Percentiles rank a stretch among this genome's conserved stretches.
These are phyloP conservation scores for Stenichneumon culpator DNA, from an alignment of 2,888 invertebrate genomes.

Conservation along the genomic window DNA sequence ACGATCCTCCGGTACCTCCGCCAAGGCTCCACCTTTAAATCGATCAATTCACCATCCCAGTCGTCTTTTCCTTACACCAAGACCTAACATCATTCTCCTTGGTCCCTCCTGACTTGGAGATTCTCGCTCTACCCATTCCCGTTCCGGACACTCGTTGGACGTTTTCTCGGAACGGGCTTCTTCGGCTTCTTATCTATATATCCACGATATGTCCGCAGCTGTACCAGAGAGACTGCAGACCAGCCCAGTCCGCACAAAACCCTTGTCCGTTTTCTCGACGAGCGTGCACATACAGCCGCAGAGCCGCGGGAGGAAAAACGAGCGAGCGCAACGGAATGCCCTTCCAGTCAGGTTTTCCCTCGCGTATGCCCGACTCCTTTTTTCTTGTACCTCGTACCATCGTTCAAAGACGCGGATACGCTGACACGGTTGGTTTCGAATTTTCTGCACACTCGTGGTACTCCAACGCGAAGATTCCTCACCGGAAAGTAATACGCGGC, in stretches of 20 bases:
- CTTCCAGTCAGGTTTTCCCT: conserved; percentile 26
- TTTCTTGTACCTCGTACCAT: conserved; percentile 49
- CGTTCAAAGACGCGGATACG: conserved; percentile 69
- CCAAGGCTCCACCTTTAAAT: conserved; percentile 41
- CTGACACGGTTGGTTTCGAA: conserved; percentile 71
- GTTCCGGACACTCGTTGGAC: conserved; percentile 33
- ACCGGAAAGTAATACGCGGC: conserved; percentile 51
- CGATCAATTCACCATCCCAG: conserved; percentile 45
- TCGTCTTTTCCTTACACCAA: background rate
- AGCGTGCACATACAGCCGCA: background rate
- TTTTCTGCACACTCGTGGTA: conserved; percentile 49
- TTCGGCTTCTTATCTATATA: background rate
- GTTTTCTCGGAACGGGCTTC: conserved; percentile 26
- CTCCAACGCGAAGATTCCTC: conserved; percentile 50
- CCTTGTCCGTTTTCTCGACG: conserved; percentile 54
- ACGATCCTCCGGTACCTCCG: background rate
- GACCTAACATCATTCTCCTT: background rate
- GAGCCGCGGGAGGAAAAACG: conserved; percentile 37
- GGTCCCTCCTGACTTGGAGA: conserved; percentile 36
- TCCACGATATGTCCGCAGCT: conserved; percentile 21
- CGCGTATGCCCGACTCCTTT: conserved; percentile 39
- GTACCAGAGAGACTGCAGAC: conserved; percentile 53
- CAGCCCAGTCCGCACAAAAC: conserved; percentile 49
- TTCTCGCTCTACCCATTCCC: conserved; percentile 42
- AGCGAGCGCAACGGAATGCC: conserved; percentile 51